A percentile compares a stretch with the other conserved stretches of the same genome.
These are phyloP conservation scores for Eupleurogrammus muticus DNA, from an alignment of 2,797 vertebrate genomes.

Conservation along the genomic window DNA sequence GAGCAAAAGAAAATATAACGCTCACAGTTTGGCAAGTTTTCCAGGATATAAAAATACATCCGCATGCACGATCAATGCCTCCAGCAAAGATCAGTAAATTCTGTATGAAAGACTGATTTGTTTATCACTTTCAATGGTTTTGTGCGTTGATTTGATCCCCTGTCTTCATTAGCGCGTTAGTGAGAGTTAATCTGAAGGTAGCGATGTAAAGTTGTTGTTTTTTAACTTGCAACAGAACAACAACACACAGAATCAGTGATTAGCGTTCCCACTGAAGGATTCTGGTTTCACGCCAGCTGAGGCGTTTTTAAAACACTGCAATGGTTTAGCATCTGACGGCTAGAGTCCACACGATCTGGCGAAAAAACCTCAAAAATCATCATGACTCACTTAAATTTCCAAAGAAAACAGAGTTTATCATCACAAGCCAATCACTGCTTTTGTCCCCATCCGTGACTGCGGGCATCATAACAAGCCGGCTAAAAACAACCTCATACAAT, in stretches of 20 bases:
- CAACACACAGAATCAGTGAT: not conserved
- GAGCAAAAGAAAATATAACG: constrained; percentile 15
- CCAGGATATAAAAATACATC: constrained; percentile 19
- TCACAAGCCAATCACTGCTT: constrained; percentile 25
- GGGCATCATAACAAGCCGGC: constrained; percentile 19
- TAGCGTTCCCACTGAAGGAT: not conserved
- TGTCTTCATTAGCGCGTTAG: not conserved
- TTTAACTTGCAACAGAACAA: not conserved
- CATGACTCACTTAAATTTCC: constrained; percentile 12
- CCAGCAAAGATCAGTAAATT: constrained; percentile 12
- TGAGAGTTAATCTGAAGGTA: not conserved
- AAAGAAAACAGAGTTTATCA: constrained; percentile 37
- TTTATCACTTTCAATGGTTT: constrained; percentile 2
- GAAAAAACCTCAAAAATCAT: constrained; percentile 30
- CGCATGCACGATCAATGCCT: constrained; percentile 7
- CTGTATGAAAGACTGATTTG: not conserved
- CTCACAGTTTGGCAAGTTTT: constrained; percentile 21
- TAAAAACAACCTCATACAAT: constrained; percentile 42
- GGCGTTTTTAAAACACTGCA: not conserved
- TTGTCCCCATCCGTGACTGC: constrained; percentile 4
- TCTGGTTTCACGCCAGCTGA: not conserved
- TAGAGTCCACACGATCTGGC: not conserved
- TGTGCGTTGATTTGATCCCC: not conserved
- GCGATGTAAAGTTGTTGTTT: not conserved
- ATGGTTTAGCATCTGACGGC: not conserved